Conservation (phyloP, 2,888 invertebrate genomes). For the Cerastis leucographa region DNA sequence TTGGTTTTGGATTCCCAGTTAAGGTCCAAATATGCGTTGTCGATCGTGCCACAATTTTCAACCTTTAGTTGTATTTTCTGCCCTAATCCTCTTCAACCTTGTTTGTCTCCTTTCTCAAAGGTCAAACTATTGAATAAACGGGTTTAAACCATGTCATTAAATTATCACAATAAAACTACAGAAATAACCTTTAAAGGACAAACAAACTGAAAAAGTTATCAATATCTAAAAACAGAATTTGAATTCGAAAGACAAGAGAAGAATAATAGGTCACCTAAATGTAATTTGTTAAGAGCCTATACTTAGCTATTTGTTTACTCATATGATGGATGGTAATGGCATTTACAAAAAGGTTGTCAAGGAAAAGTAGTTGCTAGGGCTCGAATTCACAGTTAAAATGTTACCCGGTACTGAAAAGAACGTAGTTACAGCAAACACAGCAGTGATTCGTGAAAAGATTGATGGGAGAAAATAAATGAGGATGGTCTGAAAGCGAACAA, state of each 20-base stretch:
- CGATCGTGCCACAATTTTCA: neutral
- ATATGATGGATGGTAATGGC: conserved; percentile 4
- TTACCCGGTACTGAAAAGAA: neutral
- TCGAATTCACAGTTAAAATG: neutral
- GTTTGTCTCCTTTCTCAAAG: neutral
- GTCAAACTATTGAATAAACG: neutral
- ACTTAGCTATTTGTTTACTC: conserved; percentile 6
- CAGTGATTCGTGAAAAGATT: neutral
- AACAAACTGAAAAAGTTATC: neutral
- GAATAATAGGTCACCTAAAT: conserved; percentile 7
- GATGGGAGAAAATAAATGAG: neutral
- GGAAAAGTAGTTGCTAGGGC: neutral
- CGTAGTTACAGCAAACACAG: neutral
- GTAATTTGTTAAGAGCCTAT: conserved; percentile 16
- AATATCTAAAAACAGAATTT: conserved; percentile 6
- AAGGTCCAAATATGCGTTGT: too few species aligned
- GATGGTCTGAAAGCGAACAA: neutral
- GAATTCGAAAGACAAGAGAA: neutral
- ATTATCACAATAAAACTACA: neutral
- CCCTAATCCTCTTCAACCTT: neutral
- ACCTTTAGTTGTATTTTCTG: neutral
- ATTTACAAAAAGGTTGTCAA: neutral
- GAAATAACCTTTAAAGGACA: neutral
- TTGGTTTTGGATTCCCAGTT: neutral
- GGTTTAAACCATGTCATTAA: neutral